A percentile compares a stretch with the other conserved stretches of the same genome.
Evolutionary conservation across 2,113 vertebrate genomes (phyloP).

Genomic region (Pogonocichla stellata): DNA sequence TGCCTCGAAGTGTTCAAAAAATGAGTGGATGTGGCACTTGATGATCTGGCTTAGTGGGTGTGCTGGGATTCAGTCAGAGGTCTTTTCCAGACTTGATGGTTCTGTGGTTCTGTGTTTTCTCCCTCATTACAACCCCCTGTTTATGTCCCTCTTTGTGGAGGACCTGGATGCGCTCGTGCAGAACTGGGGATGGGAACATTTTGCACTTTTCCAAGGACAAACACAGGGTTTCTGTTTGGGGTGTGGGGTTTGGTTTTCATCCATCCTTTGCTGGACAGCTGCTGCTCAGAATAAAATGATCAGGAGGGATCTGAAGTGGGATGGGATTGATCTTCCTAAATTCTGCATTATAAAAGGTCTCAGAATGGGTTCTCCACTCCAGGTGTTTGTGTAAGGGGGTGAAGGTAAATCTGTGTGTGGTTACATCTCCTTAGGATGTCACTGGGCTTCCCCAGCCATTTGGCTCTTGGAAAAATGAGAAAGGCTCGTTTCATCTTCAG

Average conservation of each 20-base stretch:
- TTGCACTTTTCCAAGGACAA: not conserved
- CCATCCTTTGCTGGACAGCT: not conserved
- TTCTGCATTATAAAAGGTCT: not conserved
- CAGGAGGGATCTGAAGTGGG: not conserved
- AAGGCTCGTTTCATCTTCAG: not conserved
- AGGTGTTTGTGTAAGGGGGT: not conserved
- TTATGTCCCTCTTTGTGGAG: accelerated
- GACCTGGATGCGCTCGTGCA: not conserved
- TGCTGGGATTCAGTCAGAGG: not conserved
- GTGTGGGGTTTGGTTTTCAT: accelerated
- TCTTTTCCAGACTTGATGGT: not conserved
- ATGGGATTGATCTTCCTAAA: not conserved
- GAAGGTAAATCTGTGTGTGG: not conserved
- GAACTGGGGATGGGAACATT: not conserved
- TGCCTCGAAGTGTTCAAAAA: accelerated
- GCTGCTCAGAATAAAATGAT: not conserved
- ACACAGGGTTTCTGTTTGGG: accelerated
- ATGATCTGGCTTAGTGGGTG: accelerated
- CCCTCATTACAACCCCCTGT: accelerated
- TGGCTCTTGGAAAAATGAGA: not conserved
- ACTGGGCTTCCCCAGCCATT: not conserved
- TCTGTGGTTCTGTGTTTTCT: not conserved
- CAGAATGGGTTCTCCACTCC: not conserved
- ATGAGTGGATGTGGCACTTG: not conserved
- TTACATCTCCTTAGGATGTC: not conserved